Evolutionary conservation across 92 coral and sea anemone species (phyloP).

Genomic region (Umimayanthus chanpuru): DNA sequence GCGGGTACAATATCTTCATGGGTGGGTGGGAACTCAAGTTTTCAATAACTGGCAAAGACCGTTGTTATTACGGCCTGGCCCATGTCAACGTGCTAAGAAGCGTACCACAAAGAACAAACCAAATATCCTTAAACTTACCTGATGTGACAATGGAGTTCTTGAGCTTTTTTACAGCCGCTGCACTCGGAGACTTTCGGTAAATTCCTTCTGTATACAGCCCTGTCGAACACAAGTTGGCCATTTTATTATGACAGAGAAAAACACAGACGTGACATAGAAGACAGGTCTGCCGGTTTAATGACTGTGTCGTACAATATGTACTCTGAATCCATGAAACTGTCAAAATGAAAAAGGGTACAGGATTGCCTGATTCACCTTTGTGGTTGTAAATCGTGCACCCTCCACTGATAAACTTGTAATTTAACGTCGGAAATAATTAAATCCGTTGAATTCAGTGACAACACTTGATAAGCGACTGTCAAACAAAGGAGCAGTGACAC

Average conservation of each 20-base stretch:
- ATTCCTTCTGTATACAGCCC: conserved; percentile 93
- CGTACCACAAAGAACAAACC: background rate
- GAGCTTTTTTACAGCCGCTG: conserved; percentile 76
- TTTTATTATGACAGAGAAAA: background rate
- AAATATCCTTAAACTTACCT: conserved; percentile 39
- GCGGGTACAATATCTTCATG: conserved; percentile 62
- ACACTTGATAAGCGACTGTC: too few species aligned
- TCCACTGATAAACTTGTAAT: too few species aligned
- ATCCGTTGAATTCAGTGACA: too few species aligned
- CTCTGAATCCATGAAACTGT: too few species aligned
- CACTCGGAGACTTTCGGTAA: conserved; percentile 92
- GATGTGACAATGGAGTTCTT: conserved; percentile 75
- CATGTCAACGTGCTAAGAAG: background rate
- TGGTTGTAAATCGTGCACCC: too few species aligned
- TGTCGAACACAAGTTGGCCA: conserved; percentile 11
- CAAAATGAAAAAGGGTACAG: too few species aligned
- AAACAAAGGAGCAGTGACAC: too few species aligned
- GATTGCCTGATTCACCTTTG: too few species aligned
- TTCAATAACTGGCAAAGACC: conserved; percentile 60
- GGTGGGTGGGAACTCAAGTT: conserved; percentile 51
- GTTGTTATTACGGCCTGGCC: background rate
- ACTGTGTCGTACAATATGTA: too few species aligned
- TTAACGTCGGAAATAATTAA: too few species aligned
- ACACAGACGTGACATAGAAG: too few species aligned
- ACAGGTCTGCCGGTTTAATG: too few species aligned